Evolutionary conservation across 2,888 invertebrate species (phyloP), one percentile per base, ranked within the genome.

Genomic region (Aporophyla lueneburgensis): DNA sequence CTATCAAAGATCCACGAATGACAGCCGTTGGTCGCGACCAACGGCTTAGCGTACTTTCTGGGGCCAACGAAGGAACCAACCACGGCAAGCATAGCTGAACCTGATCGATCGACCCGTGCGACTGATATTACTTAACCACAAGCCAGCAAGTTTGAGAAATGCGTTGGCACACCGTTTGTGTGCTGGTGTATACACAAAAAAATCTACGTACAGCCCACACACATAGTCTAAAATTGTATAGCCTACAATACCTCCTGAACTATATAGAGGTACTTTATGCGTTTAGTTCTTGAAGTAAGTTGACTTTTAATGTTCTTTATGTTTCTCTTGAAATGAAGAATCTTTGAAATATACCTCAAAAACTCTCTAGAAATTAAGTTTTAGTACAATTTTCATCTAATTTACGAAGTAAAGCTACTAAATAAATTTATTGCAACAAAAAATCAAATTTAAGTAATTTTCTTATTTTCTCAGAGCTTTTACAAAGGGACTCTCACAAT

Each of bases 111-210:
- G n/a, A n/a, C n/a, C n/a, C n/a, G n/a, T n/a, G n/a, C n/a, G n/a
- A n/a, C n/a, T n/a, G n/a, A n/a, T n/a, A n/a, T n/a, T n/a, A n/a
- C n/a, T n/a, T n/a, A n/a, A n/a, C n/a, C n/a, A n/a, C n/a, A n/a
- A n/a, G n/a, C n/a, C n/a, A n/a, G n/a, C n/a, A n/a, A 87, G 76
- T 87, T 86, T 72, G 68, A 46, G 76, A 74, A 76, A 69, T 71
- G 69, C 58, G 80, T 58, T 24, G 69, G 27, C 73, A 85, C 79
- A 87, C 76, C 59, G 82, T 74, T 68, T 76, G 63, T 78, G 63
- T 49, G 40, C 24, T 56, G 51, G 49, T 16, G 16, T 59, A 12
- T 24, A 54, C 33, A 49, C 46, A n/a, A n/a, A n/a, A n/a, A n/a
- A n/a, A n/a, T n/a, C n/a, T n/a, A n/a, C n/a, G n/a, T n/a, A n/a